Base-by-base conservation (phyloP, 2,113 vertebrate genomes). In the Onychostruthus taczanowskii region DNA sequence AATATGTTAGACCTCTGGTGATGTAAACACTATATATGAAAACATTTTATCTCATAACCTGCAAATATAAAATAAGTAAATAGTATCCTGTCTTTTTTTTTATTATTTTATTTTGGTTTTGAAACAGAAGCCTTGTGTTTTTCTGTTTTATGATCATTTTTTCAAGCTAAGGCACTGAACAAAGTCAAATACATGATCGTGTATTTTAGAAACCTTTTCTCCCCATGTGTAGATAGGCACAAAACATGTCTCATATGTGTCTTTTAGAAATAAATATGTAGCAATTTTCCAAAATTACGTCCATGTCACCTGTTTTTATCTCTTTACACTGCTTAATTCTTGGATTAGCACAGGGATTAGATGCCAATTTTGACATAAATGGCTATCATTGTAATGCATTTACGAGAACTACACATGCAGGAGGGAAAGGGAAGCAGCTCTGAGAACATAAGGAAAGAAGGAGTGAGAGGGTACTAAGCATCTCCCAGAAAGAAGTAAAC, bases 161-260 rank as follows among this genome's bases (percentile, higher is more conserved):
- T 88, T 62, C 47, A 61, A 62, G 12, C 4, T 56, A 74, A 83
- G 10, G 9, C 35, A 30, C 43, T 46, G 31, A 33, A 61, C 10
- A 67, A 63, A 74, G 23, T 14, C 33, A 22, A 22, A 30, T 64
- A 23, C 27, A 23, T 41, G 16, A 17, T 7, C 0, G 1, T 33
- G 9, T 52, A 24, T 7, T 69, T 10, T 16, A 13, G 30, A 73
- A 73, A 17, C 6, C 5, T 63, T 46, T 21, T 18, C 3, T 6
- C 3, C 4, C 5, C 22, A 7, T 11, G 6, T 1, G 3, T 19
- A 49, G 37, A 67, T 43, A 75, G 39, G 13, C 31, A 81, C 2
- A n/a, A 68, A 56, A 15, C 2, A 8, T 0, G 0, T 23, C 31
- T 33, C 35, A 18, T n/a, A 20, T 21, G 8, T 4, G 21, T 50